Evolutionary conservation across 2,113 vertebrate species (phyloP).

Genomic region (Perca schrenkii): DNA sequence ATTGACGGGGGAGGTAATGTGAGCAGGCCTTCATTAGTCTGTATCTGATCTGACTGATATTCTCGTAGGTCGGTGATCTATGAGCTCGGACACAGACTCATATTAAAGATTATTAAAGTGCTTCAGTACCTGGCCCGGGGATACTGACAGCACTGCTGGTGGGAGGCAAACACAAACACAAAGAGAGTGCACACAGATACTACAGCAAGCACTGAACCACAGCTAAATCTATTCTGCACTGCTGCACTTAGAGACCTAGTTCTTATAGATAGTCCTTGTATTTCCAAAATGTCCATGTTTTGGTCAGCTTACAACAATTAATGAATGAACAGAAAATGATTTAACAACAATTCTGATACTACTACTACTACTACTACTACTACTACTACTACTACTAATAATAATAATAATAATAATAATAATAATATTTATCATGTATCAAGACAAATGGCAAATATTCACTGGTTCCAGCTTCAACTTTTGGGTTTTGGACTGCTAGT

Average conservation of each 20-base stretch:
- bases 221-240: background rate
- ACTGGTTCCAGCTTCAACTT: background rate
- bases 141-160: background rate
- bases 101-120: constrained; percentile 57
- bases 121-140: background rate
- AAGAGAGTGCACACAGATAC: background rate
- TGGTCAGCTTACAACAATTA: background rate
- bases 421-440: background rate
- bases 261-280: background rate
- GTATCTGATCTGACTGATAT: constrained; percentile 52
- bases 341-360: background rate
- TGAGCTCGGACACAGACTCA: constrained; percentile 48
- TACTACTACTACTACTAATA: no score
- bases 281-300: background rate
- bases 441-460: background rate
- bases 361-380: no score
- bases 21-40: constrained; percentile 68
- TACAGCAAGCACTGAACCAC: background rate
- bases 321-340: background rate
- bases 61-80: constrained; percentile 61
- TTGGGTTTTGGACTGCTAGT: background rate
- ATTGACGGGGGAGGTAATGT: constrained; percentile 64
- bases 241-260: background rate
- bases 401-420: no score
- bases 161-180: constrained; percentile 24